Evolutionary conservation across 2,888 invertebrate genomes (phyloP).

Genomic region (Bellardia bayeri): DNA sequence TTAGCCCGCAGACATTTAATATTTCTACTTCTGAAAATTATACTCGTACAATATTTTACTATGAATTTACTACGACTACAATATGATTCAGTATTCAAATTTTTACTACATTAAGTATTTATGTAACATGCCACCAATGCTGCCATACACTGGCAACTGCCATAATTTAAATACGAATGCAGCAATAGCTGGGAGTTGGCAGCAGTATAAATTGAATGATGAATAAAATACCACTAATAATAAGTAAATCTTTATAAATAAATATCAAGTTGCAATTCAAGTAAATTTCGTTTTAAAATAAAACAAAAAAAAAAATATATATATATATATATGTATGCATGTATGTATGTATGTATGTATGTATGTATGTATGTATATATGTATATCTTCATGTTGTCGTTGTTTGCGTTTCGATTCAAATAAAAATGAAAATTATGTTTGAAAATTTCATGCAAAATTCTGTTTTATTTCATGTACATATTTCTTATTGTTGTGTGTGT

Average conservation of each 20-base stretch:
- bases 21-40: slow-evolving; percentile 64
- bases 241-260: slow-evolving; percentile 63
- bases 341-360: too few relatives aligned
- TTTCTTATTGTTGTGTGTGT: background rate
- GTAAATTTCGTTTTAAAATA: slow-evolving; percentile 43
- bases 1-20: slow-evolving; percentile 73
- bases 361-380: too few relatives aligned
- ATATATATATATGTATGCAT: too few relatives aligned
- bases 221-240: slow-evolving; percentile 68
- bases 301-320: background rate
- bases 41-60: slow-evolving; percentile 62
- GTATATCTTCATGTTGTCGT: slow-evolving; percentile 15
- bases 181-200: slow-evolving; percentile 17
- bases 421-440: slow-evolving; percentile 46
- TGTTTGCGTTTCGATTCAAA: slow-evolving; percentile 47
- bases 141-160: background rate
- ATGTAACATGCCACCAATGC: slow-evolving; percentile 19
- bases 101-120: slow-evolving; percentile 44
- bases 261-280: slow-evolving; percentile 71
- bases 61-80: slow-evolving; percentile 60
- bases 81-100: slow-evolving; percentile 33
- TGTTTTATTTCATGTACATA: slow-evolving; percentile 50
- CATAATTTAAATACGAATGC: background rate
- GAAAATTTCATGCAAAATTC: slow-evolving; percentile 69
- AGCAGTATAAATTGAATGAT: slow-evolving; percentile 35